Conservation (phyloP, 1,140 invertebrate species). For the Caligus rogercresseyi region DNA sequence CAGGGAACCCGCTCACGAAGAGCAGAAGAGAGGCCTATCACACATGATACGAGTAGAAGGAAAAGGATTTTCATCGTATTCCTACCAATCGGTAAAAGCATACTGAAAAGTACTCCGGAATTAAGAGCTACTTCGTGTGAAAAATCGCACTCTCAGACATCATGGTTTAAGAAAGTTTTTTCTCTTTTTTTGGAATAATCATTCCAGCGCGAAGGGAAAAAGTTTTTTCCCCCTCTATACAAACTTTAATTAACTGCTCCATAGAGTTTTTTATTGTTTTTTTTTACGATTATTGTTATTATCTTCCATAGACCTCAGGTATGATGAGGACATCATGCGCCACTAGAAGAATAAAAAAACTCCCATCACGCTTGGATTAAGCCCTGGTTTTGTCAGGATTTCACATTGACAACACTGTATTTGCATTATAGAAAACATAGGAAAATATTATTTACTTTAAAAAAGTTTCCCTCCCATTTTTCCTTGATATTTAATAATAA, state of each 20-base stretch:
- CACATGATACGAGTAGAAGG: background rate
- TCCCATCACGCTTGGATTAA: too few relatives aligned
- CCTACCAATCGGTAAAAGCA: background rate
- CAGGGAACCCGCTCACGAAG: slow-evolving; percentile 31
- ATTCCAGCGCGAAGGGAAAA: background rate
- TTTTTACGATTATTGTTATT: too few relatives aligned
- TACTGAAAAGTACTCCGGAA: background rate
- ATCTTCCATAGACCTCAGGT: too few relatives aligned
- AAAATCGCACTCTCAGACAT: background rate
- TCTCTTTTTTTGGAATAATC: background rate
- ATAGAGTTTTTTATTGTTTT: background rate
- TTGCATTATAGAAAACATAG: too few relatives aligned
- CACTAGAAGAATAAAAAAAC: too few relatives aligned
- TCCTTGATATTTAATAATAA: too few relatives aligned
- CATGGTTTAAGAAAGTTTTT: background rate
- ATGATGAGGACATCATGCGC: too few relatives aligned
- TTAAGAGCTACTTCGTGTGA: background rate
- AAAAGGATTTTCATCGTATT: background rate
- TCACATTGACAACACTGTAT: too few relatives aligned
- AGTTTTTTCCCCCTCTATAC: background rate
- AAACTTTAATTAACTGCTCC: background rate
- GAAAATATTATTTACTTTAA: too few relatives aligned
- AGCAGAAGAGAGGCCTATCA: background rate
- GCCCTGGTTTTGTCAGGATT: too few relatives aligned
- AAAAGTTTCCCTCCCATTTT: too few relatives aligned